phyloP scores from a whole-genome alignment of 2,113 vertebrate species.

The Scomber scombrus region DNA sequence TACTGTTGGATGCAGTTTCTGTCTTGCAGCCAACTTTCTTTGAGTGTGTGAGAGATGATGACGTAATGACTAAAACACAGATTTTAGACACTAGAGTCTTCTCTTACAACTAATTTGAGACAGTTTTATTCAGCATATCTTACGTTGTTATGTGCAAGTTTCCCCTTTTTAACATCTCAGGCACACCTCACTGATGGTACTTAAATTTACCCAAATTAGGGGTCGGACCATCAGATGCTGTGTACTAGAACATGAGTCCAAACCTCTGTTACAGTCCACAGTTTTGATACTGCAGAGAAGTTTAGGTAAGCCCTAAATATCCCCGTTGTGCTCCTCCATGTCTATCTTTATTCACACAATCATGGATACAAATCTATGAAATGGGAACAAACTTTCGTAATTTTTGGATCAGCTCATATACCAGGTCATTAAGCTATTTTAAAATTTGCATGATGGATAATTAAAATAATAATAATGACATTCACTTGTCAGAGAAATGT shows the following conservation, averaged over 20 bases:
- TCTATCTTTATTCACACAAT: background rate
- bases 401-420: background rate
- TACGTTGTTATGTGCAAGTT: too few species aligned
- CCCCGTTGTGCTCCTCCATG: background rate
- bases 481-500: too few species aligned
- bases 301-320: slow-evolving; percentile 26
- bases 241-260: slow-evolving; percentile 16
- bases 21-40: background rate
- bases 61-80: background rate
- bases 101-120: too few species aligned
- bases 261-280: slow-evolving; percentile 39
- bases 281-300: slow-evolving; percentile 21
- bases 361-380: background rate
- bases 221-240: background rate
- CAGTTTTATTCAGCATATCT: too few species aligned
- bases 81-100: background rate
- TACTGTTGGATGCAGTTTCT: background rate
- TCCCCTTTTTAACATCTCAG: background rate
- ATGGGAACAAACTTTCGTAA: background rate
- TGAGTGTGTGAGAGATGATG: background rate
- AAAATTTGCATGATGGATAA: slow-evolving; percentile 23
- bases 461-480: background rate
- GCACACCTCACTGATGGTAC: background rate
- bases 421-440: background rate
- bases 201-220: background rate